Percentiles rank a stretch among this genome's conserved stretches.
phyloP scores from a whole-genome alignment of 2,888 invertebrate species.

The Cosmia trapezina region DNA sequence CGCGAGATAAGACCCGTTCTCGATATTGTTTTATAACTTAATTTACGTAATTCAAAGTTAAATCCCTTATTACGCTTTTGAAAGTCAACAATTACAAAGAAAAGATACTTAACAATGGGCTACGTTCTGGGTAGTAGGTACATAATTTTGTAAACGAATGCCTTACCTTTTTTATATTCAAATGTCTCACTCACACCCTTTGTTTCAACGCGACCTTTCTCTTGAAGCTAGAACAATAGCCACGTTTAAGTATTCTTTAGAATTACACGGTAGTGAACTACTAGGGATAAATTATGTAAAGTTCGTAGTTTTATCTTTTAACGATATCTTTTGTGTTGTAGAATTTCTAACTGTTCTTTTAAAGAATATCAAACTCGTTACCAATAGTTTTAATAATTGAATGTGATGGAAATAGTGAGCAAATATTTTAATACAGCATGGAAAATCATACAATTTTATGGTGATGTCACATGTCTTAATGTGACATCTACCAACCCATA shows the following conservation, averaged over 20 bases:
- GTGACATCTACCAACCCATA: too few species aligned
- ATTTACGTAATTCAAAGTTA: background rate
- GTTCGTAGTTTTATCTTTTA: slow-evolving; percentile 6
- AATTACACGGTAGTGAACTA: slow-evolving; percentile 1
- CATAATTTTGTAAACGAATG: background rate
- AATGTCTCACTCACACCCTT: slow-evolving; percentile 17
- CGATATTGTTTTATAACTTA: too few species aligned
- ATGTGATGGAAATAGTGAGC: background rate
- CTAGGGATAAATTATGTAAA: background rate
- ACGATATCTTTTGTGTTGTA: background rate
- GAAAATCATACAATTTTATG: too few species aligned
- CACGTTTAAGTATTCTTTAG: slow-evolving; percentile 31
- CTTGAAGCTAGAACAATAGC: slow-evolving; percentile 32
- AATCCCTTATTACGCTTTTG: too few species aligned
- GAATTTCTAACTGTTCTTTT: background rate
- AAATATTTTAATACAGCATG: too few species aligned
- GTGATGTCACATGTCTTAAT: too few species aligned
- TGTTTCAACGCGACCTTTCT: slow-evolving; percentile 43
- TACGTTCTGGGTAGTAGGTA: too few species aligned
- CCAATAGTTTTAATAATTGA: too few species aligned
- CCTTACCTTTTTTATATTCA: slow-evolving; percentile 15
- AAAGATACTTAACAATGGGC: too few species aligned
- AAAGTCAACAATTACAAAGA: too few species aligned
- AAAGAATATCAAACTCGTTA: background rate
- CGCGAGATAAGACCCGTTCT: too few species aligned